Base-by-base conservation (phyloP, 2,797 vertebrate genomes). In the Sebastes taczanowskii region DNA sequence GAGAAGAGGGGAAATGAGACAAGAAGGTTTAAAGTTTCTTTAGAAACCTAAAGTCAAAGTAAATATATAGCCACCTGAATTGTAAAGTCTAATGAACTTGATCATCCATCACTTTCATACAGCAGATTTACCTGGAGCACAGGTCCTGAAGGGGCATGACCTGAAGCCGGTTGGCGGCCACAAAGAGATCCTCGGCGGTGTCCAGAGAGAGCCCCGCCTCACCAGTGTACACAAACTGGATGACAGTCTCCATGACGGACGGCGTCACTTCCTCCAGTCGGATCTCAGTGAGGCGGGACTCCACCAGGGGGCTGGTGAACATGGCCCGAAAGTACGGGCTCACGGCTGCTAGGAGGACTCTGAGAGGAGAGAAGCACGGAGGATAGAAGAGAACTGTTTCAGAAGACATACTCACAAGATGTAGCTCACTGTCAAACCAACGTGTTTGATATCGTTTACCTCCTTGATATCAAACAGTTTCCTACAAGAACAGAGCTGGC, bases 251-350 rank as follows among this genome's bases (percentile, higher is more conserved):
- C 94, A 97, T 95, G 72, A 96, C 90, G 2, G 91, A 92, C 1
- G 96, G 95, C 0, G 96, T 95, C 71, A 97, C 96, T 53, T 97
- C 97, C 84, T 96, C 94, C 81, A 97, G 81, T 10, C 95, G 91
- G 80, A 97, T 97, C 85, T 97, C 96, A 0, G 95, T 95, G 25
- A 96, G 95, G 42, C 95, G 94, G 11, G 96, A 96, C 91, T 97
- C 96, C 4, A 96, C 96, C 85, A 97, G 91, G 0, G 95, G 95
- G 82, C 95, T 96, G 77, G 96, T 97, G 85, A 97, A 97, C 96
- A 97, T 96, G 68, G 96, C 96, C 20, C 95, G 93, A 71, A 97
- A 97, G 80, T 97, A 97, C 0, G 96, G 96, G 56, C 96, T 97
- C 76, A 97, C 94, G 0, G 97, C 96, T 0, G 96, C 96, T 25